Percentiles rank a stretch among this genome's conserved stretches.
Conservation (phyloP, 1,140 invertebrate genomes). For the Bombus polaris region DNA sequence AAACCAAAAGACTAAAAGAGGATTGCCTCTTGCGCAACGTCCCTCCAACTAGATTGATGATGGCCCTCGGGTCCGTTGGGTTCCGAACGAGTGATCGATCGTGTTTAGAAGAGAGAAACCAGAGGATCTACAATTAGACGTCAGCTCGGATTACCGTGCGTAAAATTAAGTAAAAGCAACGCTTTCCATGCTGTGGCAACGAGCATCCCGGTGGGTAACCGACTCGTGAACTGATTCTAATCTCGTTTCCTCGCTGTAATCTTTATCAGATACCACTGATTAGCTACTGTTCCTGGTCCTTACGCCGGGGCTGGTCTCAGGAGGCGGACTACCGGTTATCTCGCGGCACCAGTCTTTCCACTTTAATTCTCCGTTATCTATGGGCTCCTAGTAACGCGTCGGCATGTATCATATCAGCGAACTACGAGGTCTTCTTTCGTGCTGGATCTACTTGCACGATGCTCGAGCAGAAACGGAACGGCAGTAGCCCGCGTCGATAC, state of each 20-base stretch:
- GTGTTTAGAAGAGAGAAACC: too few relatives aligned
- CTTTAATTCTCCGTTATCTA: neutral
- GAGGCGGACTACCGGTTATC: neutral
- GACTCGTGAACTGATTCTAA: slow-evolving; percentile 14
- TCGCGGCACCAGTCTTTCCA: neutral
- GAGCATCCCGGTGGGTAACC: neutral
- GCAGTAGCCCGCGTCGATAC: neutral
- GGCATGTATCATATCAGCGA: neutral
- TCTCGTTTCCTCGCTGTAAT: slow-evolving; percentile 24
- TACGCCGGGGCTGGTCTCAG: neutral
- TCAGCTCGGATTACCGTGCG: neutral
- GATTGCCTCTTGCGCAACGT: neutral
- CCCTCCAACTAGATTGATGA: neutral
- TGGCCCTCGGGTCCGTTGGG: neutral
- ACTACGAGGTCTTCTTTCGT: neutral
- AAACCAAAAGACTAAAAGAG: neutral
- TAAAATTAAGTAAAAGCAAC: slow-evolving; percentile 22
- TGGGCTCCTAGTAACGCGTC: neutral
- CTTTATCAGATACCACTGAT: slow-evolving; percentile 36
- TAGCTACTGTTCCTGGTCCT: slow-evolving; percentile 33
- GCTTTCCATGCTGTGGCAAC: neutral
- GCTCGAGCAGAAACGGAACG: neutral
- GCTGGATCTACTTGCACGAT: neutral
- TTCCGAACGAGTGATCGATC: neutral
- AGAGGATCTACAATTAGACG: neutral